Evolutionary conservation across 1,140 invertebrate species (phyloP).

Genomic region (Cotesia vestalis): DNA sequence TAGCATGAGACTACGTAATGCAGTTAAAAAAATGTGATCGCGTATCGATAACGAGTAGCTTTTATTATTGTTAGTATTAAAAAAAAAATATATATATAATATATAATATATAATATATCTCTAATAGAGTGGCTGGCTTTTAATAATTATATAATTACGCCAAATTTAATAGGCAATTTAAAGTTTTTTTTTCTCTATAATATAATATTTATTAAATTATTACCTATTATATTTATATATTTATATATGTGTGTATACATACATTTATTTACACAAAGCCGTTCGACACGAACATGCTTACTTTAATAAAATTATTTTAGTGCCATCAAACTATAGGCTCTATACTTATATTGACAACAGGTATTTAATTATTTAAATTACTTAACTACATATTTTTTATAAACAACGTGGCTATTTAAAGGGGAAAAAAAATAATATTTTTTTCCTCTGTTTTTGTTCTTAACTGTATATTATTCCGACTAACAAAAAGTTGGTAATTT

Average conservation of each 20-base stretch:
- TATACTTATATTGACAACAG: slow-evolving; percentile 64
- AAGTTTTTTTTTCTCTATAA: not conserved
- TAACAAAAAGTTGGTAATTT: not conserved
- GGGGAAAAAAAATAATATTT: not conserved
- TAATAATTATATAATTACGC: not conserved
- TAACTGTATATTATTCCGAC: not conserved
- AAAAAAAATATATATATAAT: slow-evolving; percentile 1
- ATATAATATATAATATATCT: not conserved
- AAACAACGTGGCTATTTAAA: slow-evolving; percentile 43
- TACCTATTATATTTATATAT: slow-evolving; percentile 11
- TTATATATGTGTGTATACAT: slow-evolving; percentile 32
- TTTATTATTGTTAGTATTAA: not conserved
- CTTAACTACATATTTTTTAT: slow-evolving; percentile 58
- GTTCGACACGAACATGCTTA: slow-evolving; percentile 47
- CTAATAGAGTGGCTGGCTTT: slow-evolving; percentile 11
- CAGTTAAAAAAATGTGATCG: slow-evolving; percentile 2
- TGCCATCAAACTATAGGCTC: slow-evolving; percentile 56
- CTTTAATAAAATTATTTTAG: slow-evolving; percentile 57
- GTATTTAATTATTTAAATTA: slow-evolving; percentile 55
- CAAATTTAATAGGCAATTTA: slow-evolving; percentile 8
- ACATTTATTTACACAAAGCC: slow-evolving; percentile 57
- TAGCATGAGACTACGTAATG: slow-evolving; percentile 10
- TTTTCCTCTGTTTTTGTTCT: slow-evolving; percentile 17
- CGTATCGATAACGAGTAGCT: slow-evolving; percentile 6
- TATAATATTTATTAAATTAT: slow-evolving; percentile 9